Conservation (phyloP, 2,113 vertebrate genomes). For the Aphelocoma coerulescens region DNA sequence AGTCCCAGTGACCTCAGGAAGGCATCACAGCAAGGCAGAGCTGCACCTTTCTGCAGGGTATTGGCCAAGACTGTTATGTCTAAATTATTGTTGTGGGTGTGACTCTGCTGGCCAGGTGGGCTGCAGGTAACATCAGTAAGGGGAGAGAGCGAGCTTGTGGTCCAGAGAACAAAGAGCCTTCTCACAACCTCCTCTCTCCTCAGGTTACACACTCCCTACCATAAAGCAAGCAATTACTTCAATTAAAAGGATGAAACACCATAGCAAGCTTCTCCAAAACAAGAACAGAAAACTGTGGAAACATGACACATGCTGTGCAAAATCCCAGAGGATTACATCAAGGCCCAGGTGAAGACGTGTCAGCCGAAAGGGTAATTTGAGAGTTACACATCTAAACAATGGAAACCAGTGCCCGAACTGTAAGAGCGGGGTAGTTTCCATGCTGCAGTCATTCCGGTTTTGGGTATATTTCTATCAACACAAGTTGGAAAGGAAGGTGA, state of each 20-base stretch:
- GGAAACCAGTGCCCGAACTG: neutral
- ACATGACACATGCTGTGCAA: neutral
- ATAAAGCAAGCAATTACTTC: neutral
- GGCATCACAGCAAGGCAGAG: neutral
- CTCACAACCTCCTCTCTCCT: neutral
- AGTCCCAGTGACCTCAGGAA: neutral
- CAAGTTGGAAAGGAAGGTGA: neutral
- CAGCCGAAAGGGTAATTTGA: neutral
- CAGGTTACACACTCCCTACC: neutral
- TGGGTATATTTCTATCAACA: neutral
- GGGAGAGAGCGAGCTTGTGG: neutral
- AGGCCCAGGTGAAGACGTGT: neutral
- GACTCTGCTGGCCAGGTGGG: neutral
- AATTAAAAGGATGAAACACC: neutral
- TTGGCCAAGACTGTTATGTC: neutral
- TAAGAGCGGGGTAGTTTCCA: neutral
- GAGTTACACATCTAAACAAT: neutral
- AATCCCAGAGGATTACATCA: neutral
- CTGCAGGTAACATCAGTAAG: neutral
- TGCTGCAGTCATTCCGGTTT: neutral
- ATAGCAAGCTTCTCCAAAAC: neutral
- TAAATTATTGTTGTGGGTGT: neutral
- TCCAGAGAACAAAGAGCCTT: neutral
- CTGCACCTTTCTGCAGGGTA: fast-evolving
- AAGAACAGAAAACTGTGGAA: neutral